phyloP scores from a whole-genome alignment of 2,797 vertebrate genomes.

The Brachyrhaphis roseni region DNA sequence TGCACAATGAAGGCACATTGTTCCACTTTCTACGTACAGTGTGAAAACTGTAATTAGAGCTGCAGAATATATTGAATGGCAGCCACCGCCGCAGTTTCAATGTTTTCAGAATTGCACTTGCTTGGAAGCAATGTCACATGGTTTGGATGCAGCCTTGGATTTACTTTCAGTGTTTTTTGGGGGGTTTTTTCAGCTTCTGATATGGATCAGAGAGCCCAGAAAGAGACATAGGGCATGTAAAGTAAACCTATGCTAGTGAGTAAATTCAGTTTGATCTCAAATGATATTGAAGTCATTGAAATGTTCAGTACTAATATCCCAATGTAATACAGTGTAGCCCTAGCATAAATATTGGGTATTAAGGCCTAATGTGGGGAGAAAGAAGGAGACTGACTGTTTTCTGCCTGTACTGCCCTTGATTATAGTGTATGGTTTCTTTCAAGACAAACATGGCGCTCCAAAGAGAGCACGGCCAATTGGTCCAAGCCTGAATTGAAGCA shows the following conservation, averaged over 20 bases:
- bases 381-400: conserved; percentile 42
- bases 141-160: background rate
- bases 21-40: background rate
- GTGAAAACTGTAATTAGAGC: background rate
- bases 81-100: background rate
- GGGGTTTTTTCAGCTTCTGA: background rate
- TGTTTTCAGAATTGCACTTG: background rate
- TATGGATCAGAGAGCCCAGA: background rate
- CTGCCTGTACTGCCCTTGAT: conserved; percentile 65
- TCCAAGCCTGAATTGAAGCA: conserved; percentile 67
- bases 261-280: background rate
- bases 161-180: background rate
- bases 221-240: background rate
- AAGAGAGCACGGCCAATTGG: conserved; percentile 75
- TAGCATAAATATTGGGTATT: background rate
- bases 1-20: background rate
- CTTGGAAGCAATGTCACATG: background rate
- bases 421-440: conserved; percentile 75
- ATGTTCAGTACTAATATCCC: background rate
- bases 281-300: background rate
- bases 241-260: background rate
- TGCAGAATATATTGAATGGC: background rate
- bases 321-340: background rate
- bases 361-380: conserved; percentile 31
- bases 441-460: conserved; percentile 80